Evolutionary conservation across 2,797 vertebrate species (phyloP).

Genomic region (Heteromormyrus szaboi): DNA sequence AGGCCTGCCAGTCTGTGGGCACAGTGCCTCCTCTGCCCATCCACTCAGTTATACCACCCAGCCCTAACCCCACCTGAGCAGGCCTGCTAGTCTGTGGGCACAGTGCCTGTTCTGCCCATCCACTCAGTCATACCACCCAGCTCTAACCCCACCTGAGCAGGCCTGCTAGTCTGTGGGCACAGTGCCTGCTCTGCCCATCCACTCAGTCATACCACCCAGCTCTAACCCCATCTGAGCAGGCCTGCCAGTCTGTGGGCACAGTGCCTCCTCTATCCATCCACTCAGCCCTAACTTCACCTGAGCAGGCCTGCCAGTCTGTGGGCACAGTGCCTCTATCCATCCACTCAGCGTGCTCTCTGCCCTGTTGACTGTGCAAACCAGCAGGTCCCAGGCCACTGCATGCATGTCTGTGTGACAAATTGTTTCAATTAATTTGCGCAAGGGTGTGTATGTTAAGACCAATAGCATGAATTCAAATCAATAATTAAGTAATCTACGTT

Average conservation of each 20-base stretch:
- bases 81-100: too few species aligned
- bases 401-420: not conserved
- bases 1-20: too few species aligned
- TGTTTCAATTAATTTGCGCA: not conserved
- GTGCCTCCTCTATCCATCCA: not conserved
- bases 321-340: not conserved
- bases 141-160: too few species aligned
- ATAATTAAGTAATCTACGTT: not conserved
- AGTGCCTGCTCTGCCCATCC: not conserved
- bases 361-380: not conserved
- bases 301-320: not conserved
- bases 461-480: not conserved
- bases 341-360: not conserved
- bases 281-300: not conserved
- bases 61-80: too few species aligned
- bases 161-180: not conserved
- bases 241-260: not conserved
- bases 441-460: not conserved
- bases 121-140: too few species aligned
- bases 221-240: not conserved
- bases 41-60: too few species aligned
- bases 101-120: too few species aligned
- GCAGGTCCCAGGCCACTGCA: not conserved
- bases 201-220: not conserved
- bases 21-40: too few species aligned